phyloP scores from a whole-genome alignment of 2,888 invertebrate species.

The Drosophila incognita region DNA sequence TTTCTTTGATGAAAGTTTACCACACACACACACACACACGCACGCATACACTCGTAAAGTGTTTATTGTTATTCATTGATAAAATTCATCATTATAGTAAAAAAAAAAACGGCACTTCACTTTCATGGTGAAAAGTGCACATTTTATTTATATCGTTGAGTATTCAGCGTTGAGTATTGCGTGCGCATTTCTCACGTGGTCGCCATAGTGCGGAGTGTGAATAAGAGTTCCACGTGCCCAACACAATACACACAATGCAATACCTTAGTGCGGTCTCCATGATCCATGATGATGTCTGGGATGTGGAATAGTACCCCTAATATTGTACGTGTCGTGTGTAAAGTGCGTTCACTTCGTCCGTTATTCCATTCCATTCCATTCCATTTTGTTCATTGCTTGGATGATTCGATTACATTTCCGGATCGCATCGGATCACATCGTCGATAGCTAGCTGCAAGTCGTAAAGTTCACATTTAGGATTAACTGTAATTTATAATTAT shows the following conservation, averaged over 20 bases:
- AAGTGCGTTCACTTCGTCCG: slow-evolving; percentile 67
- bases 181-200: slow-evolving; percentile 41
- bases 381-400: slow-evolving; percentile 32
- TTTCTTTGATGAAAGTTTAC: slow-evolving; percentile 22
- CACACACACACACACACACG: too few species aligned
- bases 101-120: not conserved
- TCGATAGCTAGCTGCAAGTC: slow-evolving; percentile 26
- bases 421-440: slow-evolving; percentile 40
- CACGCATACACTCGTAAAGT: not conserved
- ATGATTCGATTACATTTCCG: slow-evolving; percentile 64
- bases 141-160: slow-evolving; percentile 5
- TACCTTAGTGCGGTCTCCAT: slow-evolving; percentile 4
- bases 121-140: slow-evolving; percentile 22
- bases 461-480: slow-evolving; percentile 10
- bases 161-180: slow-evolving; percentile 23
- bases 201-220: slow-evolving; percentile 11
- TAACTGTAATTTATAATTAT: not conserved
- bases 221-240: slow-evolving; percentile 5
- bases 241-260: slow-evolving; percentile 48
- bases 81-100: slow-evolving; percentile 13
- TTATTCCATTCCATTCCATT: slow-evolving; percentile 42
- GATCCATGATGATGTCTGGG: not conserved
- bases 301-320: not conserved
- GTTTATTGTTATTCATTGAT: slow-evolving; percentile 18
- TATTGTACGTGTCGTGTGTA: slow-evolving; percentile 48